These are phyloP conservation scores for Clusia tigrina DNA, from an alignment of 2,888 invertebrate species.

Conservation along the genomic window DNA sequence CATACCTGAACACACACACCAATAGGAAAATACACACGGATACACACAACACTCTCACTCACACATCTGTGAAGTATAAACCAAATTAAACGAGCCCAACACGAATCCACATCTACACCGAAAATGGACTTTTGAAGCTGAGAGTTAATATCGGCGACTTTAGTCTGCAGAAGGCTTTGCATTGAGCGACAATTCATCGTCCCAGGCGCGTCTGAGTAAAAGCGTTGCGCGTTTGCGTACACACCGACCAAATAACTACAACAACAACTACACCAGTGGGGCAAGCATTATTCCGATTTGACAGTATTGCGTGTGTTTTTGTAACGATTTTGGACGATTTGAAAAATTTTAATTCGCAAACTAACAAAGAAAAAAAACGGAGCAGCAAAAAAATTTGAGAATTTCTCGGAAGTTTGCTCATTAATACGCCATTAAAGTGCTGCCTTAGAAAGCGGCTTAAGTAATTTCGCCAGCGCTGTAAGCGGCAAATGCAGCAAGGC, in stretches of 20 bases:
- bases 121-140: not conserved
- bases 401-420: not conserved
- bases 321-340: slow-evolving; percentile 19
- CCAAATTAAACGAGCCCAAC: not conserved
- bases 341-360: slow-evolving; percentile 3
- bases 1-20: too few relatives aligned
- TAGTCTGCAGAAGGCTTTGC: slow-evolving; percentile 22
- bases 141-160: not conserved
- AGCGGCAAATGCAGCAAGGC: not conserved
- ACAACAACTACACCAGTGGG: not conserved
- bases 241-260: not conserved
- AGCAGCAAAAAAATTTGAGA: too few relatives aligned
- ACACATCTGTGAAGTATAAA: not conserved
- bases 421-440: not conserved
- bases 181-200: too few relatives aligned
- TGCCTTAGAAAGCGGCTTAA: too few relatives aligned
- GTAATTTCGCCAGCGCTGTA: too few relatives aligned
- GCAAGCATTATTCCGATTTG: slow-evolving; percentile 9
- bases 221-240: not conserved
- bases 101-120: too few relatives aligned
- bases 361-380: not conserved
- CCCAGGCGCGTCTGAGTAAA: slow-evolving; percentile 18
- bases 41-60: too few relatives aligned
- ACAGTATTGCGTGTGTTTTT: slow-evolving; percentile 2
- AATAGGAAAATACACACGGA: too few relatives aligned